Evolutionary conservation across 2,113 vertebrate species (phyloP), one percentile per base, ranked within the genome.

Genomic region (Ailurus styani): DNA sequence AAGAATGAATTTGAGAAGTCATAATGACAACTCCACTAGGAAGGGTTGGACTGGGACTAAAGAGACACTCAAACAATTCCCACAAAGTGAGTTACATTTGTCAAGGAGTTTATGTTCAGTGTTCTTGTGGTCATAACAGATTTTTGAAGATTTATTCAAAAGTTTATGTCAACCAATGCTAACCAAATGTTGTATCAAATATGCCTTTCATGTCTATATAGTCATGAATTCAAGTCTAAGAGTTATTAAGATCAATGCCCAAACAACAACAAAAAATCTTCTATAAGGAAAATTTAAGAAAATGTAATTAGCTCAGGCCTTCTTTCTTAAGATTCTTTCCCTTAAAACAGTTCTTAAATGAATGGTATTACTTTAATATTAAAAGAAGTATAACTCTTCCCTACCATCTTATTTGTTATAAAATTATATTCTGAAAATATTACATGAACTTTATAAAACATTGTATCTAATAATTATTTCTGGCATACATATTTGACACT

Each of bases 81-180:
- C 40, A 42, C 34, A 86, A 29, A 75, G 57, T 27, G 68, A 72
- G 68, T 93, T 84, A 85, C 62, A 64, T 78, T 50, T 50, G 64
- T 91, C 86, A 86, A 85, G 42, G 68, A 87, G 64, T 72, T 90
- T 66, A 31, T 85, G 37, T n/a, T 95, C 57, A 77, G 66, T 29
- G n/a, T 60, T 82, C 70, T 85, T 45, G 23, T 85, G 75, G 57
- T 72, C 70, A 82, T 50, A 31, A 83, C 84, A 97, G 64, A 94
- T 52, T 95, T 93, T 96, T 95, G 42, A 96, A 81, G 77, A 91
- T 86, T 91, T 97, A 78, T 94, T 95, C 62, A 94, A 13, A 96
- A 83, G 47, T 79, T 75, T 87, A 37, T 73, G 68, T 90, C 82
- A 42, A 95, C 54, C 54, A 85, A 52, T 93, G 55, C 50, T 82